phyloP scores from a whole-genome alignment of 2,113 vertebrate genomes.

The Sebastes fasciatus region DNA sequence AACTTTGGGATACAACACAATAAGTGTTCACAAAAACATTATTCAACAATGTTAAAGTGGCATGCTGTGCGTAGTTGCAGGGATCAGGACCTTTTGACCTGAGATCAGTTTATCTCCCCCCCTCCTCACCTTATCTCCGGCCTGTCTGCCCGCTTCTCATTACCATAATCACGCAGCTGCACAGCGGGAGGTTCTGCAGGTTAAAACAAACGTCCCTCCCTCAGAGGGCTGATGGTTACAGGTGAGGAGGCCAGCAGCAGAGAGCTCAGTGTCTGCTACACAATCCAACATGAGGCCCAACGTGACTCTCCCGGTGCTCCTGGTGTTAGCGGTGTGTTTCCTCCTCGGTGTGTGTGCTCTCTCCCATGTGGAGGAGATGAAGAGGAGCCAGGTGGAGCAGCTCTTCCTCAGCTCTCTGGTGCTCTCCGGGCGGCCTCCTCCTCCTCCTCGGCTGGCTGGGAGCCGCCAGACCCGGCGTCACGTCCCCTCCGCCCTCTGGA shows the following conservation, averaged over 20 bases:
- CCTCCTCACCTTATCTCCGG: constrained; percentile 18
- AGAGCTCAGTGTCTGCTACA: too few relatives aligned
- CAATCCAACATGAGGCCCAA: constrained; percentile 5
- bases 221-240: background rate
- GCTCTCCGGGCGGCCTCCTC: constrained; percentile 74
- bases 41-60: background rate
- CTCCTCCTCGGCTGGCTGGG: constrained; percentile 37
- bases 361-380: constrained; percentile 40
- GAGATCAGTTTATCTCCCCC: background rate
- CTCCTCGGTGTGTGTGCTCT: background rate
- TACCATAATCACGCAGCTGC: constrained; percentile 41
- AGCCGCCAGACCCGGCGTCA: constrained; percentile 40
- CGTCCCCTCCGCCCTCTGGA: constrained; percentile 89
- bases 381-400: constrained; percentile 67
- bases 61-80: background rate
- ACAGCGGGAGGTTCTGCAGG: constrained; percentile 9
- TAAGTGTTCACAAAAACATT: background rate
- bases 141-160: constrained; percentile 20
- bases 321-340: background rate
- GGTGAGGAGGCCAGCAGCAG: background rate
- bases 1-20: background rate
- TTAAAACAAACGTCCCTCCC: background rate
- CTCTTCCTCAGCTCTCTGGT: constrained; percentile 85
- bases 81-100: background rate
- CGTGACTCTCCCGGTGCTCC: constrained; percentile 5